A percentile compares a stretch with the other conserved stretches of the same genome.
Evolutionary conservation across 2,113 vertebrate genomes (phyloP).

Genomic region (Epinephelus lanceolatus): DNA sequence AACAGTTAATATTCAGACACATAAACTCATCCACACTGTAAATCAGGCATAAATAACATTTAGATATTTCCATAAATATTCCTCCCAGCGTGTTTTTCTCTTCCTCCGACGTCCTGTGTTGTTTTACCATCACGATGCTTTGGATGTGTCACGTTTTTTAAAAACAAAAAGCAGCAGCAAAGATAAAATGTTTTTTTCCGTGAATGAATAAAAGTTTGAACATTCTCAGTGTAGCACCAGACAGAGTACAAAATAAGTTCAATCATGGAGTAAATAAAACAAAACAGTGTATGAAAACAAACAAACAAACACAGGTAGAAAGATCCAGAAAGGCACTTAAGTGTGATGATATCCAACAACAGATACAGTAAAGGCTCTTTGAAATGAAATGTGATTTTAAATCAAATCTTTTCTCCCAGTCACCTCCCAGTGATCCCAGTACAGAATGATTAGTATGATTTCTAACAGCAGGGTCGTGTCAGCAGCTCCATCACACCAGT

Average conservation of each 20-base stretch:
- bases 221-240: slow-evolving; percentile 81
- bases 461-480: background rate
- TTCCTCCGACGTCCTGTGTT: background rate
- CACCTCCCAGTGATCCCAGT: slow-evolving; percentile 1
- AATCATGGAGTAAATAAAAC: slow-evolving; percentile 41
- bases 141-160: slow-evolving; percentile 45
- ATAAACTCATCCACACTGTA: slow-evolving; percentile 35
- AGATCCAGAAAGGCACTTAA: slow-evolving; percentile 82
- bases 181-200: slow-evolving; percentile 42
- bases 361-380: slow-evolving; percentile 59
- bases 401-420: slow-evolving; percentile 1
- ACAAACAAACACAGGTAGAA: slow-evolving; percentile 59
- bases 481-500: background rate
- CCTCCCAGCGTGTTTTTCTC: background rate
- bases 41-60: slow-evolving; percentile 42
- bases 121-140: slow-evolving; percentile 31
- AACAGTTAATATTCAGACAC: slow-evolving; percentile 46
- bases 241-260: slow-evolving; percentile 67
- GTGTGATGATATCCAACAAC: slow-evolving; percentile 55
- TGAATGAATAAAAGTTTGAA: slow-evolving; percentile 46
- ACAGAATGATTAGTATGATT: background rate
- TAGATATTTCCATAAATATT: slow-evolving; percentile 30
- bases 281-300: slow-evolving; percentile 15
- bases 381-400: slow-evolving; percentile 34
- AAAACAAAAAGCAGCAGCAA: slow-evolving; percentile 66